Evolutionary conservation across 2,113 vertebrate species (phyloP).

Genomic region (Carassius gibelio): DNA sequence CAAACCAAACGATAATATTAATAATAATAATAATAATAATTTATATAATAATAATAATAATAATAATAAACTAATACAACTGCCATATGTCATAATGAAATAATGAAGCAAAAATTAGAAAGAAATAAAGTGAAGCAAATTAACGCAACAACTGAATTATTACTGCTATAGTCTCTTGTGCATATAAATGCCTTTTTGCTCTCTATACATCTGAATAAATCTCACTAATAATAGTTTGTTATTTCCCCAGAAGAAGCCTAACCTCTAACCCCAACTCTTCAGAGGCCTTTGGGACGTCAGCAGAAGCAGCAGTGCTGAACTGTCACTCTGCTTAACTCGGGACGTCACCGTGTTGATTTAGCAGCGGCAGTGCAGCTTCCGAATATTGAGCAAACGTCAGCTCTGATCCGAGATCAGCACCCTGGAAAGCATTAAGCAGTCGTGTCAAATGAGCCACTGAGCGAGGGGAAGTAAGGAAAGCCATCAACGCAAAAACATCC

Average conservation of each 20-base stretch:
- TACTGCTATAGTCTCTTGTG: neutral
- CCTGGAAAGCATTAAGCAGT: conserved; percentile 42
- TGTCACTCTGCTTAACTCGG: neutral
- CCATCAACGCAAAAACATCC: neutral
- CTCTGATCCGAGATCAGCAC: conserved; percentile 25
- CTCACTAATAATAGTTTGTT: neutral
- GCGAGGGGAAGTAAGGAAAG: neutral
- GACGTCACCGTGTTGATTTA: neutral
- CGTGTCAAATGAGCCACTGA: conserved; percentile 32
- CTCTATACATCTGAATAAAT: neutral
- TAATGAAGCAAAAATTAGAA: neutral
- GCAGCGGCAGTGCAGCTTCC: conserved; percentile 14
- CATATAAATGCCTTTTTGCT: neutral
- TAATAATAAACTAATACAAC: neutral
- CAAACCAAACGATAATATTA: neutral
- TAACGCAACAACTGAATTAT: neutral
- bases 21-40: too few relatives aligned
- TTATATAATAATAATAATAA: too few relatives aligned
- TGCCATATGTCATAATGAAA: neutral
- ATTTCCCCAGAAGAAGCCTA: neutral
- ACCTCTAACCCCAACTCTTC: neutral
- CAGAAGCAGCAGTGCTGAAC: neutral
- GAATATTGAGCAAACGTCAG: conserved; percentile 44
- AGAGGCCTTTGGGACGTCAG: neutral
- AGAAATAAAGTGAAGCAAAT: neutral